Conservation (phyloP, 2,797 vertebrate species). For the Microcaecilia unicolor region DNA sequence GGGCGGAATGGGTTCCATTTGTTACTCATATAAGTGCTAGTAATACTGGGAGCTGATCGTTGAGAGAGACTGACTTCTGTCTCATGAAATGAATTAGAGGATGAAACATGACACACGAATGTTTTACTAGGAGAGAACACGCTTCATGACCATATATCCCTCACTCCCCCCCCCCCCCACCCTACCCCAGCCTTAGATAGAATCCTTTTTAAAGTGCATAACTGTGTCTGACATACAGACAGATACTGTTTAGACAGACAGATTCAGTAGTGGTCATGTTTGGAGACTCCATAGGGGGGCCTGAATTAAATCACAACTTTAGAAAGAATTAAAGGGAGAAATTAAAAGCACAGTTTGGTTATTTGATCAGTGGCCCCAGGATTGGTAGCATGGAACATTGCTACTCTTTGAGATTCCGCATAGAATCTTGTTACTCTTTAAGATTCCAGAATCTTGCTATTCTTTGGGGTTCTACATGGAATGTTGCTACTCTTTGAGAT, state of each 20-base stretch:
- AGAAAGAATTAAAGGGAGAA: too few relatives aligned
- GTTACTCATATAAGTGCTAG: constrained; percentile 24
- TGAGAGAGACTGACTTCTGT: constrained; percentile 22
- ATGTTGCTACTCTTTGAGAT: too few relatives aligned
- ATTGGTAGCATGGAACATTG: too few relatives aligned
- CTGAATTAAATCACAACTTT: constrained; percentile 94
- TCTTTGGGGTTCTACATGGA: too few relatives aligned
- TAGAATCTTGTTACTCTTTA: too few relatives aligned
- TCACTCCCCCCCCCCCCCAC: not conserved
- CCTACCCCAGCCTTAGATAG: constrained; percentile 28
- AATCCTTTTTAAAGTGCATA: constrained; percentile 40
- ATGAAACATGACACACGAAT: constrained; percentile 4
- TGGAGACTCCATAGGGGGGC: constrained; percentile 71
- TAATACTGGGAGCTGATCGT: constrained; percentile 2
- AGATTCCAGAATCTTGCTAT: too few relatives aligned
- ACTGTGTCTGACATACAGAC: constrained; percentile 56
- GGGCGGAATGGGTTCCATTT: constrained; percentile 26
- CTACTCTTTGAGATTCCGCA: too few relatives aligned
- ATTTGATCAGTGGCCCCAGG: too few relatives aligned
- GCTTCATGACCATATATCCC: constrained; percentile 7
- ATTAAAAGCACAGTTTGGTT: too few relatives aligned
- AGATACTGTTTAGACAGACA: constrained; percentile 76
- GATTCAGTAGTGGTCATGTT: constrained; percentile 77
- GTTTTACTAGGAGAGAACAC: constrained; percentile 11
- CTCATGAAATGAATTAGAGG: constrained; percentile 34